Evolutionary conservation across 2,888 invertebrate species (phyloP), one percentile per base, ranked within the genome.

Genomic region (Lysandra coridon): DNA sequence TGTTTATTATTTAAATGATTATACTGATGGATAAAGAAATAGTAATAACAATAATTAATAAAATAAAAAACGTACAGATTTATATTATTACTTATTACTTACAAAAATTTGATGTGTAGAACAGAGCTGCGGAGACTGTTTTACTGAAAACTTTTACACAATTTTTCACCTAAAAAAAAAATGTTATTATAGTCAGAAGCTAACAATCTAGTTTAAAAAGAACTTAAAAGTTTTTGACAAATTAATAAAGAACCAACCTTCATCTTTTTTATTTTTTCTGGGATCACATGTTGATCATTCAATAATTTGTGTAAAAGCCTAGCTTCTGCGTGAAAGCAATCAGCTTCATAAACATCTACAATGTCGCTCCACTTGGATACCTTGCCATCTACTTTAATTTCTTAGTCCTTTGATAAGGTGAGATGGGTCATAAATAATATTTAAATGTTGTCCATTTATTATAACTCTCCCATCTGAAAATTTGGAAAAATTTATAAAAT

Each of bases 31-130:
- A 37, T 3, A 37, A 37, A 37, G 4, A 37, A 37, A 37, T 37
- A 37, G 37, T 37, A 37, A 37, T 37, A 40, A 40, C 5, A 40
- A 40, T 33, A 33, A 33, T 33, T 33, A 40, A 40, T 40, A 4
- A 40, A 40, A 40, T 33, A 40, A 23, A 23, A 23, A 23, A 40
- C 5, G 84, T 1, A 84, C 76, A 78, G 80, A 78, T 80, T 78
- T 1, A 84, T 84, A 33, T 84, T 79, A 69, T 83, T 85, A 79
- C 82, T 84, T 37, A 75, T 23, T 23, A 80, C 80, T 81, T 81
- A 81, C 81, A 80, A 78, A 82, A 81, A 30, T 76, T 57, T 23
- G 81, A 33, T 4, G 80, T 81, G 37, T 81, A 82, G 10, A 73
- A 78, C 33, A 83, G 75, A 53, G 82, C 74, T 30, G 80, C 80